Conservation (phyloP, 30 jellyfish, hydroid and myxozoan genomes). For the Sanderia malayensis region DNA sequence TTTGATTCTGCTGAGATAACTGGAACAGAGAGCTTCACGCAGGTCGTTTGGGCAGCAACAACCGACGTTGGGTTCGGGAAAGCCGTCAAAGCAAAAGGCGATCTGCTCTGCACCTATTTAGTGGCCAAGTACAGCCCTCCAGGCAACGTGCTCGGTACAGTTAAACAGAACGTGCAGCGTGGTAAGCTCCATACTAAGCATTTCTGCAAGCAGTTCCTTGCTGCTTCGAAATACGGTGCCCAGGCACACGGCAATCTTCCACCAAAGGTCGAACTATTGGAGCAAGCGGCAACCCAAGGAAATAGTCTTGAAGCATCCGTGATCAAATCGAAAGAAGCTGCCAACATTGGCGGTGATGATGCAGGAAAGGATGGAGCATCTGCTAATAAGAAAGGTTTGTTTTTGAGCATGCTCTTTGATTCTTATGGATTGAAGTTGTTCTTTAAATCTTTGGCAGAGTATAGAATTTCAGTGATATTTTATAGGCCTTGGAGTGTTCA, state of each 20-base stretch:
- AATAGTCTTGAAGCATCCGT: constrained; percentile 48
- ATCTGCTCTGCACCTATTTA: constrained; percentile 59
- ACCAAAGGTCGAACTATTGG: constrained; percentile 31
- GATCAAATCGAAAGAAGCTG: constrained; percentile 36
- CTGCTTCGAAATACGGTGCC: constrained; percentile 40
- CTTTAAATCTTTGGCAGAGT: no score
- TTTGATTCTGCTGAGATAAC: constrained; percentile 67
- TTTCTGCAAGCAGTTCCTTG: constrained; percentile 58
- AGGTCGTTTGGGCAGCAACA: constrained; percentile 64
- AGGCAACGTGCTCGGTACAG: constrained; percentile 67
- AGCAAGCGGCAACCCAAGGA: constrained; percentile 50
- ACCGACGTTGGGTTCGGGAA: constrained; percentile 71
- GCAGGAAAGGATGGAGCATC: constrained; percentile 81
- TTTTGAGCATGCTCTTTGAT: no score
- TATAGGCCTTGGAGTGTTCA: no score
- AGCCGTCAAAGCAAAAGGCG: constrained; percentile 55
- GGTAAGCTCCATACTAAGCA: constrained; percentile 43
- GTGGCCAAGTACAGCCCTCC: constrained; percentile 71
- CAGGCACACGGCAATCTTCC: constrained; percentile 33
- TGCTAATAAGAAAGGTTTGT: constrained; percentile 61
- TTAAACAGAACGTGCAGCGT: constrained; percentile 44
- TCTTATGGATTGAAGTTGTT: no score
- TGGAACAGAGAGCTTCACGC: constrained; percentile 70
- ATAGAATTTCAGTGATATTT: no score
- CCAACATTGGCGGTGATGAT: constrained; percentile 60